Conservation (phyloP, 2,113 vertebrate genomes). For the Gila orcuttii region DNA sequence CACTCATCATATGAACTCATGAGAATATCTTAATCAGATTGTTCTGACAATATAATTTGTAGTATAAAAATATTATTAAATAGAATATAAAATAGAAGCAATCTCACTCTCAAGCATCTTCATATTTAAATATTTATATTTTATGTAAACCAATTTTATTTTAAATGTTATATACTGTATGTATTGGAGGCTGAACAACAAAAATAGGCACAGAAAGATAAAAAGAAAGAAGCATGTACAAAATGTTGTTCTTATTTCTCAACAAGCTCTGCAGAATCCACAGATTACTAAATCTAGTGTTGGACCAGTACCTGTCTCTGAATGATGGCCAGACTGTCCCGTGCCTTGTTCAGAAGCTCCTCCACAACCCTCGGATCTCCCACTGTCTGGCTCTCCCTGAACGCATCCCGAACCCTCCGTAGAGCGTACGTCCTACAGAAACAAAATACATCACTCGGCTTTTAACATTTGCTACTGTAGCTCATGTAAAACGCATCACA, state of each 20-base stretch:
- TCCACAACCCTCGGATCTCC: conserved; percentile 80
- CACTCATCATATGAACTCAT: no score
- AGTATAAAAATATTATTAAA: not conserved
- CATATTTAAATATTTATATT: no score
- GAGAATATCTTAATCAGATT: not conserved
- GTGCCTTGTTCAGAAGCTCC: conserved; percentile 81
- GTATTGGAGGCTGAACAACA: not conserved
- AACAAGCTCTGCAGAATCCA: not conserved
- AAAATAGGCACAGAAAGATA: not conserved
- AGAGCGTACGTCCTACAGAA: conserved; percentile 86
- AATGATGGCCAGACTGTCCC: conserved; percentile 81
- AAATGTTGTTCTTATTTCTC: not conserved
- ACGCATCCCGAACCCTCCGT: conserved; percentile 89
- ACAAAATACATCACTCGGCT: conserved; percentile 5
- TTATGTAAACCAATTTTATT: not conserved
- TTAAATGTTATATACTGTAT: not conserved
- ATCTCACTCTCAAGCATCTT: no score
- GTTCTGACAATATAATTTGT: not conserved
- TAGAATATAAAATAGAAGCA: not conserved
- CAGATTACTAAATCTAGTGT: not conserved
- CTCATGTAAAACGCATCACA: not conserved
- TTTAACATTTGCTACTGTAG: not conserved
- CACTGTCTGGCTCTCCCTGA: conserved; percentile 86
- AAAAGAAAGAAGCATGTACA: not conserved
- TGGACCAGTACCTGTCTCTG: conserved; percentile 84